Evolutionary conservation across 2,888 invertebrate species (phyloP).

Genomic region (Cheilosia pagana): DNA sequence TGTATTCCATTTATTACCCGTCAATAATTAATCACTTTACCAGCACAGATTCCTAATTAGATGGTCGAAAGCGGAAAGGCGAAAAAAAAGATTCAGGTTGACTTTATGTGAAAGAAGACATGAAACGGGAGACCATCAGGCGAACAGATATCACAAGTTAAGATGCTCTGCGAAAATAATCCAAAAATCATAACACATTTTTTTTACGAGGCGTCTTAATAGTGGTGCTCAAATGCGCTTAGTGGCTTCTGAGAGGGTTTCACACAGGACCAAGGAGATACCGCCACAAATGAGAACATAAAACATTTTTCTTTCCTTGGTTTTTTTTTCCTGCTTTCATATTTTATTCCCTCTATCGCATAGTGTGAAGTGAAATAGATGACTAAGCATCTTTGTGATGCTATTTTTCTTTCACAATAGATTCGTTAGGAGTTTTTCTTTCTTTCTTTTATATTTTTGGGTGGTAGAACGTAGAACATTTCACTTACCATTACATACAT

Average conservation of each 20-base stretch:
- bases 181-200: constrained; percentile 29
- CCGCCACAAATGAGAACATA: constrained; percentile 53
- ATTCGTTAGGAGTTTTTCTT: constrained; percentile 15
- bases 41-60: constrained; percentile 68
- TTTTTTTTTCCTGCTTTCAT: constrained; percentile 12
- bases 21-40: constrained; percentile 70
- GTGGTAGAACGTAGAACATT: constrained; percentile 4
- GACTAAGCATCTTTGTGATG: constrained; percentile 61
- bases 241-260: constrained; percentile 14
- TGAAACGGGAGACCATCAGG: constrained; percentile 23
- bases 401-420: constrained; percentile 55
- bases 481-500: constrained; percentile 14
- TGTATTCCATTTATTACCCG: constrained; percentile 62
- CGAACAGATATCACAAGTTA: constrained; percentile 3
- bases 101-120: constrained; percentile 15
- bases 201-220: constrained; percentile 22
- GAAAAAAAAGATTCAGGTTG: neutral
- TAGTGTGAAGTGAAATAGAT: constrained; percentile 51
- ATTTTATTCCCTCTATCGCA: constrained; percentile 47
- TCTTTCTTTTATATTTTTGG: too few species aligned
- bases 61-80: constrained; percentile 12
- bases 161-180: constrained; percentile 39
- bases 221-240: constrained; percentile 28
- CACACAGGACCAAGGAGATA: constrained; percentile 11
- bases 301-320: constrained; percentile 33